Evolutionary conservation across 2,113 vertebrate species (phyloP).

Genomic region (Fulica atra): DNA sequence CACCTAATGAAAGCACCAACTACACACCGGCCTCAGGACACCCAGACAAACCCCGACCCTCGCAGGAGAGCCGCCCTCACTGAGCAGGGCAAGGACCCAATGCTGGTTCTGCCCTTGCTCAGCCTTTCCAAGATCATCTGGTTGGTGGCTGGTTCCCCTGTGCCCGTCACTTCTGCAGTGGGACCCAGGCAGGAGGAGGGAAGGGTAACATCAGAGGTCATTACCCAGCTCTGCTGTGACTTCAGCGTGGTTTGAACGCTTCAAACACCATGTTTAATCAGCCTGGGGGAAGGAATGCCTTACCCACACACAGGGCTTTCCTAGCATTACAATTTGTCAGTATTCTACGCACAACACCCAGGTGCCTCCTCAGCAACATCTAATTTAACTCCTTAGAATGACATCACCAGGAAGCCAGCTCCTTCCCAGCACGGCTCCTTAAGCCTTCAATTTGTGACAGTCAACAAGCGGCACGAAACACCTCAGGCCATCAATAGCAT

Average conservation of each 20-base stretch:
- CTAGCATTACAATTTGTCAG: not conserved
- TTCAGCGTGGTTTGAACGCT: not conserved
- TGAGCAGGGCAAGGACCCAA: fast-evolving
- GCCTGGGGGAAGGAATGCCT: not conserved
- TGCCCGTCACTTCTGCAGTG: fast-evolving
- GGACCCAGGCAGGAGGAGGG: not conserved
- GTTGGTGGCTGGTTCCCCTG: not conserved
- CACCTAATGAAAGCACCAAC: not conserved
- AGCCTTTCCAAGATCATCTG: not conserved
- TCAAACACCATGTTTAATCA: not conserved
- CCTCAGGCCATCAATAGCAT: not conserved
- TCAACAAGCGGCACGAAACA: not conserved
- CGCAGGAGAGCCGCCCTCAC: not conserved
- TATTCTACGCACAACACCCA: not conserved
- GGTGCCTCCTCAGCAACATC: not conserved
- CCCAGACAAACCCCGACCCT: not conserved
- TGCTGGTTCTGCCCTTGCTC: not conserved
- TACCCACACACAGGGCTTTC: not conserved
- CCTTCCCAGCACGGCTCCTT: not conserved
- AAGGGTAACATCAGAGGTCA: not conserved
- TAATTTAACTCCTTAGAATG: not conserved
- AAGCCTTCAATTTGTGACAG: not conserved
- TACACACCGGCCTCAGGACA: not conserved
- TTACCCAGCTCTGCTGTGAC: not conserved
- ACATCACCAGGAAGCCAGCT: not conserved